Evolutionary conservation across 2,888 invertebrate species (phyloP), one percentile per base, ranked within the genome.

Genomic region (Eupithecia pulchellata): DNA sequence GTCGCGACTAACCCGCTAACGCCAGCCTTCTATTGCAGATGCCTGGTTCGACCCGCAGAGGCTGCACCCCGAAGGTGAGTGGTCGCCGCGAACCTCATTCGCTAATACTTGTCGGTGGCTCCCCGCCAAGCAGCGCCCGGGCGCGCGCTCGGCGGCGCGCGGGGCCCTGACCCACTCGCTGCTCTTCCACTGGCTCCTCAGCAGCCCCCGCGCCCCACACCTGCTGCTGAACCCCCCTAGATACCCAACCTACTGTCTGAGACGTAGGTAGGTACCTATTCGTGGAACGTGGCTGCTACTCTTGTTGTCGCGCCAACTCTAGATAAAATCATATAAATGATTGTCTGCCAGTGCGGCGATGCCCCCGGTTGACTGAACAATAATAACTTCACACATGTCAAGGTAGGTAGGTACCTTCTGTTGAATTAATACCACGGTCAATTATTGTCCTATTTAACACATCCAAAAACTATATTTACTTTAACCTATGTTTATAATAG

Each of bases 21-120:
- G 86, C 92, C 91, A 87, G 91, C 91, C 91, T 92, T 95, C 95
- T 94, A 94, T 97, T 97, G 86, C 97, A 98, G 98, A 97, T 96
- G 97, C 97, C 95, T 98, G 98, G 98, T 98, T 98, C 96, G 97
- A 97, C 93, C 98, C 98, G 88, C 97, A 97, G 95, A 96, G 97
- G 95, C 96, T 98, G 94, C 97, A 98, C 94, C 98, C 98, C 83
- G 96, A 96, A 96, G 98, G 98, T 98, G 96, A 97, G 97, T 95
- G 84, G 77, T 80, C 76, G 76, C 75, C 80, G 81, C 75, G 79
- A 78, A 79, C 77, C 79, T 81, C 11, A 11, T 79, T 81, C 78
- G 86, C 89, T 86, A 84, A 84, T 86, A 86, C 82, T 77, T 75
- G 27, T 80, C 83, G 80, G 84, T 84, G 87, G 88, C 88, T 85